Conservation (phyloP, 2,113 vertebrate species). For the Notothenia rossii region DNA sequence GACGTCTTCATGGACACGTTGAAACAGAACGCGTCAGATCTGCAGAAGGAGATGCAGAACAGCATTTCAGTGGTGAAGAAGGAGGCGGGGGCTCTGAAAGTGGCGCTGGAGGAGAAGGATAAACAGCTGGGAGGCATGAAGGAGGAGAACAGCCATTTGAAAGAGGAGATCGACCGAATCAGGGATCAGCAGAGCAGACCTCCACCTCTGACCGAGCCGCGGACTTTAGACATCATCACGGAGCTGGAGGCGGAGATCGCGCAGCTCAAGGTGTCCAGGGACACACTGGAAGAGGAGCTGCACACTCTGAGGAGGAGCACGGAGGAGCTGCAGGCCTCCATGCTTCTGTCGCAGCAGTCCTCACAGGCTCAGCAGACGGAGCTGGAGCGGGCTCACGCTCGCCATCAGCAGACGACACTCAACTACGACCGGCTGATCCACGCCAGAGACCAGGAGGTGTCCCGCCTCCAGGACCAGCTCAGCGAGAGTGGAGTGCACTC, state of each 20-base stretch:
- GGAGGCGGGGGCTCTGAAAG: slow-evolving; percentile 84
- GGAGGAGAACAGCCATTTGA: slow-evolving; percentile 96
- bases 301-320: slow-evolving; percentile 82
- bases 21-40: slow-evolving; percentile 83
- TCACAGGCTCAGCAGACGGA: slow-evolving; percentile 90
- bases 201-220: slow-evolving; percentile 84
- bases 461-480: slow-evolving; percentile 87
- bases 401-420: slow-evolving; percentile 88
- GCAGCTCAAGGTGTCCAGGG: slow-evolving; percentile 87
- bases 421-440: slow-evolving; percentile 88
- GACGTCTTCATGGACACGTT: slow-evolving; percentile 88
- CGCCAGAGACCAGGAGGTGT: slow-evolving; percentile 92
- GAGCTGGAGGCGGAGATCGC: slow-evolving; percentile 93
- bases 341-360: slow-evolving; percentile 86
- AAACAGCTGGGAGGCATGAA: slow-evolving; percentile 92
- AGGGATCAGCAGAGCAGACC: slow-evolving; percentile 92
- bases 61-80: slow-evolving; percentile 66
- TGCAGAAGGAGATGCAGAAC: slow-evolving; percentile 85
- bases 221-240: slow-evolving; percentile 89
- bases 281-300: slow-evolving; percentile 87
- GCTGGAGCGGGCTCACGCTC: slow-evolving; percentile 88
- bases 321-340: slow-evolving; percentile 89
- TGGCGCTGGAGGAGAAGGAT: slow-evolving; percentile 92
- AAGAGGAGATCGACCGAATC: slow-evolving; percentile 94
- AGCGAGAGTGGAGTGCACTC: slow-evolving; percentile 83